Conservation (phyloP, 2,113 vertebrate genomes). For the Pitta sordida region DNA sequence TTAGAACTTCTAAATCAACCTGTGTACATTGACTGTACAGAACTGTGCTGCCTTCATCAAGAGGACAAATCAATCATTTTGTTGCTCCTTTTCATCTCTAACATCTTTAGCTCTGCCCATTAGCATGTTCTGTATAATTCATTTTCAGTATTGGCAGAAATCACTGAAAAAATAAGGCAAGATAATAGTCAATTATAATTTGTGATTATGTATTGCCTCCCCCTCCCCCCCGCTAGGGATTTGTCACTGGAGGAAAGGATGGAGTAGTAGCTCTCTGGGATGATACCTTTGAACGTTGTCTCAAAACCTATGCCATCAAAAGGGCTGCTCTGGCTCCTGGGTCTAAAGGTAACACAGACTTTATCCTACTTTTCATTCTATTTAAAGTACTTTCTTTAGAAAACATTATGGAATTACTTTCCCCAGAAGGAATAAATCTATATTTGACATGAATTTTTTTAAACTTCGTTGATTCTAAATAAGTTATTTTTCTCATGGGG, state of each 20-base stretch:
- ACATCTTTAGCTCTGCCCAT: not conserved
- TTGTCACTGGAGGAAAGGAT: conserved; percentile 97
- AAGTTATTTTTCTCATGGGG: not conserved
- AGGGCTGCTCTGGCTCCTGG: conserved; percentile 93
- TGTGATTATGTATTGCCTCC: not conserved
- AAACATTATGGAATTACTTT: not conserved
- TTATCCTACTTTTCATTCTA: not conserved
- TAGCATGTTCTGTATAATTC: not conserved
- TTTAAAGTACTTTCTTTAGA: not conserved
- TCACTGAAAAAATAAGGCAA: not conserved
- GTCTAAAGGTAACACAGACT: conserved; percentile 87
- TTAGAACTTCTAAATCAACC: not conserved
- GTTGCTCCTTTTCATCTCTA: not conserved
- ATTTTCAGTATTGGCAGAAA: not conserved
- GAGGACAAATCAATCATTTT: not conserved
- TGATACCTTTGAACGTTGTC: conserved; percentile 95
- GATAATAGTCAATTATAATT: not conserved
- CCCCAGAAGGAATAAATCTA: not conserved
- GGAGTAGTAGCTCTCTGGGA: conserved; percentile 97
- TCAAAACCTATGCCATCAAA: conserved; percentile 98
- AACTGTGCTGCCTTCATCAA: not conserved
- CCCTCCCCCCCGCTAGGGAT: conserved; percentile 75
- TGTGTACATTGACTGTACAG: not conserved
- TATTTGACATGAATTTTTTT: not conserved
- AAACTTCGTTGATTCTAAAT: not conserved